phyloP scores from a whole-genome alignment of 2,797 vertebrate genomes.

The Acipenser oxyrinchus region DNA sequence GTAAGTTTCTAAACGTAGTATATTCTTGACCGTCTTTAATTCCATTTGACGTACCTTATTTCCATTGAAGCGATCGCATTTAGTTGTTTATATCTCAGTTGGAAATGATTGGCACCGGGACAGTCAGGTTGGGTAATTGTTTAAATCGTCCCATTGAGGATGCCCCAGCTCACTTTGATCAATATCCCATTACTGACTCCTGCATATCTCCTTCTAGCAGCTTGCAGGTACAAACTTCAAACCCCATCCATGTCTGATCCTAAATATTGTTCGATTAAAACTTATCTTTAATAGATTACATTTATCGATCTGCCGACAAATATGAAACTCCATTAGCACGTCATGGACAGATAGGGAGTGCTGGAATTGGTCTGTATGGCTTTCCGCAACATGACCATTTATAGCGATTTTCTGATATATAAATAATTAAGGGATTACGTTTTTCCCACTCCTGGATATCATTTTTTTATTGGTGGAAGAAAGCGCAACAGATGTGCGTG shows the following conservation, averaged over 20 bases:
- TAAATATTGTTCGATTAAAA: conserved; percentile 98
- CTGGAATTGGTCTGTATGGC: conserved; percentile 71
- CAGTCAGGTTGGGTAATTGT: conserved; percentile 76
- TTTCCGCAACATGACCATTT: conserved; percentile 77
- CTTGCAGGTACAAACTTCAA: conserved; percentile 94
- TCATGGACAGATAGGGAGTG: conserved; percentile 61
- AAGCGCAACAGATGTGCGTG: too few species aligned
- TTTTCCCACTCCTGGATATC: conserved; percentile 27
- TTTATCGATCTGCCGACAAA: conserved; percentile 94
- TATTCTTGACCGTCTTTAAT: too few species aligned
- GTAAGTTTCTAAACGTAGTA: background rate
- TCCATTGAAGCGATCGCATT: conserved; percentile 60
- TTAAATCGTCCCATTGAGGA: conserved; percentile 83
- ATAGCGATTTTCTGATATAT: conserved; percentile 58
- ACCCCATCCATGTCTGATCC: conserved; percentile 92
- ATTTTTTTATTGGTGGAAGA: background rate
- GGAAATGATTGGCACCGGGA: conserved; percentile 64
- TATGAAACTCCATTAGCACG: conserved; percentile 98
- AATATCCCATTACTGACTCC: conserved; percentile 99
- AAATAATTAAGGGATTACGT: conserved; percentile 70
- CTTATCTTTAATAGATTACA: conserved; percentile 99
- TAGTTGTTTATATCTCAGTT: conserved; percentile 51
- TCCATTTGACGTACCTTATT: conserved; percentile 22
- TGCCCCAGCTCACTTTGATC: conserved; percentile 81
- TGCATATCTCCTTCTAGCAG: conserved; percentile 97